Base-by-base conservation (phyloP, 1,140 invertebrate genomes). In the Neodiprion fabricii region DNA sequence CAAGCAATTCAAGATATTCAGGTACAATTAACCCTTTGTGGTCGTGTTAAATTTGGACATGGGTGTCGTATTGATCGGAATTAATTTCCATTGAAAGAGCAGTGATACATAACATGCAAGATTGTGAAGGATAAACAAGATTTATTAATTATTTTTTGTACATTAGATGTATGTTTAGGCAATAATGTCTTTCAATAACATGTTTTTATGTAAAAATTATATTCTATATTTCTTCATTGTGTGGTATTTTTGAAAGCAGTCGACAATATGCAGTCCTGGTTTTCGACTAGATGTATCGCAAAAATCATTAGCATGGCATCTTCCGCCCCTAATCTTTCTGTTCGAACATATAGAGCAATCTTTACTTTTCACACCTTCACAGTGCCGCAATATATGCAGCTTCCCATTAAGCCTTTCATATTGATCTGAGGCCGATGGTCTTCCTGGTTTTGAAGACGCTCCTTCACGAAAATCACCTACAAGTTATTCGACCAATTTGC, bases 191-290 rank as follows among this genome's bases (percentile, higher is more conserved):
- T 21, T 21, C 17, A 21, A 21, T 21, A 21, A 21, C 17, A 21
- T 21, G 17, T 21, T 21, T 21, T 21, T 21, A 21, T 21, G 17
- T 73, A 70, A 73, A 75, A 75, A 70, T 71, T 71, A 79, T 48
- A 70, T 50, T 71, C 76, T 79, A 71, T 71, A 79, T 70, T 79
- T 72, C 48, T 65, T 76, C 72, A 78, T 70, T 12, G 72, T 78
- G 77, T 75, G 79, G 74, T 79, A 79, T 72, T 53, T 78, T 61
- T 73, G 10, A 65, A 75, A 79, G 71, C 77, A 79, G 72, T 77
- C 49, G 4, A 72, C 72, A 68, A 78, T 74, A 71, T 78, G 74
- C 75, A 78, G 76, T 71, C 47, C 47, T n/a, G 61, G 70, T 74
- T 77, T 78, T 50, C 73, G 66, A 72, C 73, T 65, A 73, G 74